phyloP scores from a whole-genome alignment of 2,888 invertebrate species.

The Pollenia labialis region DNA sequence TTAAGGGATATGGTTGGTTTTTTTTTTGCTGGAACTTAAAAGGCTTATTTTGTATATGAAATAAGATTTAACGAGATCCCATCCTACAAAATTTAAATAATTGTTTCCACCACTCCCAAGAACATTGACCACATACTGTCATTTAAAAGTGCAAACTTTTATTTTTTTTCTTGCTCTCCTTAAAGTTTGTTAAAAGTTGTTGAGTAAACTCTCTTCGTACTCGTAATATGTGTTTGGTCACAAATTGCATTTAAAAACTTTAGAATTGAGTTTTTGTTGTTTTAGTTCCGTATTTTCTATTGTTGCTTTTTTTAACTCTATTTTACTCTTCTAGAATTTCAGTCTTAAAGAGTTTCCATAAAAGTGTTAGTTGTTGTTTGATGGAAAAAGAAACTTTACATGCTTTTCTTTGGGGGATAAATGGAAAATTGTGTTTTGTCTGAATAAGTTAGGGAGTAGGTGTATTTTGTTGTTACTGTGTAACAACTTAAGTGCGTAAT shows the following conservation, averaged over 20 bases:
- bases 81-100: no score
- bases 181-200: constrained; percentile 64
- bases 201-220: constrained; percentile 65
- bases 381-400: constrained; percentile 64
- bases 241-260: constrained; percentile 71
- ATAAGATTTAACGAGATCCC: no score
- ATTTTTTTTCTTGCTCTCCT: neutral
- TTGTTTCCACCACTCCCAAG: neutral
- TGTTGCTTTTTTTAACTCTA: constrained; percentile 17
- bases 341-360: constrained; percentile 62
- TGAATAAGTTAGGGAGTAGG: neutral
- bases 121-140: constrained; percentile 28
- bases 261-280: constrained; percentile 28
- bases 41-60: no score
- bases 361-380: constrained; percentile 64
- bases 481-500: constrained; percentile 69
- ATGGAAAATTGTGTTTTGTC: neutral
- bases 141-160: constrained; percentile 49
- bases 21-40: no score
- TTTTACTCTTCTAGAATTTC: constrained; percentile 31
- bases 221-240: constrained; percentile 72
- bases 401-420: constrained; percentile 55
- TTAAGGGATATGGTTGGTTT: no score
- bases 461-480: constrained; percentile 28
- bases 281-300: constrained; percentile 28